phyloP scores from a whole-genome alignment of 2,888 invertebrate genomes.

The Cheilosia urbana region DNA sequence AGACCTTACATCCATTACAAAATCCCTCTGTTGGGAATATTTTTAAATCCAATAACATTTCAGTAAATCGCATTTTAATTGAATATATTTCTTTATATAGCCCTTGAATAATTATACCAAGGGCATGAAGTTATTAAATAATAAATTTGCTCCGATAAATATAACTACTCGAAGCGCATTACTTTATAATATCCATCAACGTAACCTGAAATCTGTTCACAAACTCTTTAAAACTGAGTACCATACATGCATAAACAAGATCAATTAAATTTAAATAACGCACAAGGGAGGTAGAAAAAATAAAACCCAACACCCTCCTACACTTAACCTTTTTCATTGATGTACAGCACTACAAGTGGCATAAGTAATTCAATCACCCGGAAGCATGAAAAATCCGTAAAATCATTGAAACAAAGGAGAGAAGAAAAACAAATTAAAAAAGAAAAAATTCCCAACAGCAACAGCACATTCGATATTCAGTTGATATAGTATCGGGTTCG shows the following conservation, averaged over 20 bases:
- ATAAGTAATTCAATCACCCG: constrained; percentile 74
- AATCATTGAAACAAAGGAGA: constrained; percentile 47
- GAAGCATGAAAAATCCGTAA: constrained; percentile 66
- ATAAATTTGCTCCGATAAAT: not conserved
- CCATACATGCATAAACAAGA: constrained; percentile 39
- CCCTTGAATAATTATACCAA: not conserved
- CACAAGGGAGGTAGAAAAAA: constrained; percentile 16
- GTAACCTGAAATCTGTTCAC: constrained; percentile 35
- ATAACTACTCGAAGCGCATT: not conserved
- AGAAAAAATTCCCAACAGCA: constrained; percentile 3
- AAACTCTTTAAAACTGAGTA: constrained; percentile 51
- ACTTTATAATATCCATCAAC: constrained; percentile 40
- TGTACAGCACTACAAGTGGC: constrained; percentile 35
- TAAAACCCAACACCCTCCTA: constrained; percentile 8
- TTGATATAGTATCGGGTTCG: constrained; percentile 34
- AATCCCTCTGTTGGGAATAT: too few relatives aligned
- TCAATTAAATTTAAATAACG: constrained; percentile 68
- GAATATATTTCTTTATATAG: not conserved
- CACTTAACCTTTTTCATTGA: constrained; percentile 50
- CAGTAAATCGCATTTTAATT: not conserved
- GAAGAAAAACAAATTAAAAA: not conserved
- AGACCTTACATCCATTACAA: too few relatives aligned
- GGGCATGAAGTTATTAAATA: not conserved
- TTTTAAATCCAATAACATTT: too few relatives aligned
- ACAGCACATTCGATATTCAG: constrained; percentile 37